A percentile compares a stretch with the other conserved stretches of the same genome.
Evolutionary conservation across 2,888 invertebrate genomes (phyloP).

Genomic region (Anodontia alba): DNA sequence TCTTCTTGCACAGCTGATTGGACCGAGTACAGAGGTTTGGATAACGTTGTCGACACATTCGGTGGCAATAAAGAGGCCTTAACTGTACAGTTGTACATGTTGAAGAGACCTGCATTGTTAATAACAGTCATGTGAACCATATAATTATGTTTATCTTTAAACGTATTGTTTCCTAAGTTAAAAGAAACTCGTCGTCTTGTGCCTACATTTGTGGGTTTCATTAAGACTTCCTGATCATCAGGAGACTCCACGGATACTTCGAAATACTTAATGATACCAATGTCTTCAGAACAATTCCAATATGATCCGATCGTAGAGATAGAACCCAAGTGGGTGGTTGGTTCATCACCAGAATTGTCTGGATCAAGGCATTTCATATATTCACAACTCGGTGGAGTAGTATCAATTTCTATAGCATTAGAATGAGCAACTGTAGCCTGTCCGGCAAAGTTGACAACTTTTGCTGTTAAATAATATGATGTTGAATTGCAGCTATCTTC

Average conservation of each 20-base stretch:
- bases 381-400: conserved; percentile 61
- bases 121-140: conserved; percentile 54
- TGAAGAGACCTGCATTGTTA: conserved; percentile 55
- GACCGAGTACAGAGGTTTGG: conserved; percentile 31
- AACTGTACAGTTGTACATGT: conserved; percentile 29
- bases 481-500: conserved; percentile 38
- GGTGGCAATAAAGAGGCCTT: conserved; percentile 44
- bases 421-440: conserved; percentile 55
- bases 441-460: conserved; percentile 67
- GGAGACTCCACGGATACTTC: conserved; percentile 54
- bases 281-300: conserved; percentile 68
- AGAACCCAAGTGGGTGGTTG: conserved; percentile 63
- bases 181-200: conserved; percentile 35
- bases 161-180: conserved; percentile 33
- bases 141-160: conserved; percentile 57
- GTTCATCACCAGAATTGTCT: conserved; percentile 63
- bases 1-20: not conserved
- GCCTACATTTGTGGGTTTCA: conserved; percentile 48
- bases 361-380: conserved; percentile 71
- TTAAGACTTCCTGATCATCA: conserved; percentile 28
- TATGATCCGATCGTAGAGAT: conserved; percentile 64
- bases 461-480: conserved; percentile 66
- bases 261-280: conserved; percentile 57
- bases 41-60: conserved; percentile 21
- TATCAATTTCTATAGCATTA: conserved; percentile 66